Percentiles rank a stretch among this genome's conserved stretches.
Conservation (phyloP, 2,888 invertebrate genomes). For the Ctena decussata region DNA sequence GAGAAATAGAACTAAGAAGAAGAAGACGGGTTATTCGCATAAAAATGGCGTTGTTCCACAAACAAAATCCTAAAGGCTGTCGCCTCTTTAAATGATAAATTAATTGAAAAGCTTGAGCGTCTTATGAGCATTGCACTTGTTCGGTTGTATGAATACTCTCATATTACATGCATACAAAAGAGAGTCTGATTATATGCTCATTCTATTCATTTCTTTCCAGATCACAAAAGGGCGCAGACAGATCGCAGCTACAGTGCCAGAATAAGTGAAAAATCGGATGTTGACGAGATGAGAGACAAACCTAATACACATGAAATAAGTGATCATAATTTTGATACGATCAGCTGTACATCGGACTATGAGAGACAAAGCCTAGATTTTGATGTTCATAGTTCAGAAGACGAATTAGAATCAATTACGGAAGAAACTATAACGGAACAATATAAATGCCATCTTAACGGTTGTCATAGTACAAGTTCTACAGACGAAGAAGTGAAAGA, state of each 20-base stretch:
- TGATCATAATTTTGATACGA: constrained; percentile 71
- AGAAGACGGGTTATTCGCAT: too few relatives aligned
- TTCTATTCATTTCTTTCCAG: background rate
- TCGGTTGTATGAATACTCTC: too few relatives aligned
- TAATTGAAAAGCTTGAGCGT: too few relatives aligned
- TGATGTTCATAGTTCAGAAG: constrained; percentile 97
- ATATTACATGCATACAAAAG: too few relatives aligned
- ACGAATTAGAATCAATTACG: constrained; percentile 95
- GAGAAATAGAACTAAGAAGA: too few relatives aligned
- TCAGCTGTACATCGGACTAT: constrained; percentile 78
- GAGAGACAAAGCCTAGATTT: constrained; percentile 86
- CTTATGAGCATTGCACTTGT: too few relatives aligned
- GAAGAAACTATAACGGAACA: constrained; percentile 85
- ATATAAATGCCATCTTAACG: background rate
- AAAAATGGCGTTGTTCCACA: too few relatives aligned
- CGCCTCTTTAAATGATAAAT: too few relatives aligned
- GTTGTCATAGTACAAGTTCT: constrained; percentile 84
- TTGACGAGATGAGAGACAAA: background rate
- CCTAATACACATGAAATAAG: constrained; percentile 72
- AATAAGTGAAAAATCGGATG: background rate
- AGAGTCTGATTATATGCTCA: too few relatives aligned
- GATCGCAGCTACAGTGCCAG: background rate
- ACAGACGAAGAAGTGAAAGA: constrained; percentile 91
- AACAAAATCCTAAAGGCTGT: too few relatives aligned
- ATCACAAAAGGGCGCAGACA: background rate